Conservation (phyloP, 2,888 invertebrate genomes). For the Drosophila setosimentum region DNA sequence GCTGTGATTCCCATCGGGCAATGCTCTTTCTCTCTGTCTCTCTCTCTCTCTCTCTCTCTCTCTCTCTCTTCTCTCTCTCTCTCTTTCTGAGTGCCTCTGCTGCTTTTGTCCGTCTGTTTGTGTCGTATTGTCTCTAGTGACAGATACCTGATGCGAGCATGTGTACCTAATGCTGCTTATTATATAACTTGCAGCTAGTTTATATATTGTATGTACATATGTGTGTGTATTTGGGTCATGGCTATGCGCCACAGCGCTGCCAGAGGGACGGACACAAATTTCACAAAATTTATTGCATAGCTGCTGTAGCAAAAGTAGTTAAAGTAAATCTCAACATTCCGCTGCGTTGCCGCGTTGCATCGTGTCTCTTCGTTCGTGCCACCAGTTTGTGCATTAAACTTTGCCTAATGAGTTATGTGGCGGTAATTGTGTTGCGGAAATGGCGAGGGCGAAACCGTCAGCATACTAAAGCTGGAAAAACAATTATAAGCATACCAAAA, state of each 20-base stretch:
- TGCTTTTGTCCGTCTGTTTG: background rate
- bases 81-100: background rate
- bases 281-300: conserved; percentile 74
- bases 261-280: conserved; percentile 52
- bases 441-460: background rate
- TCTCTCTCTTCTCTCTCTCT: too few relatives aligned
- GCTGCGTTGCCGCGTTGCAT: conserved; percentile 6
- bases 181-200: conserved; percentile 51
- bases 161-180: conserved; percentile 71
- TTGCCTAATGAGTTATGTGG: conserved; percentile 74
- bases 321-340: conserved; percentile 70
- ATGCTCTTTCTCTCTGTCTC: background rate
- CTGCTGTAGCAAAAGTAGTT: conserved; percentile 72
- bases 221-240: conserved; percentile 61
- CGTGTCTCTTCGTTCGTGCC: conserved; percentile 8
- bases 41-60: background rate
- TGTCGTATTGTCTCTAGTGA: conserved; percentile 13
- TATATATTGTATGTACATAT: conserved; percentile 2
- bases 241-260: conserved; percentile 22
- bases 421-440: conserved; percentile 15
- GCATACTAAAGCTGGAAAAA: conserved; percentile 54
- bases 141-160: conserved; percentile 43
- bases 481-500: conserved; percentile 74
- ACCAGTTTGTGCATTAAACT: conserved; percentile 55
- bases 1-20: conserved; percentile 51